Evolutionary conservation across 2,113 vertebrate genomes (phyloP), one percentile per base, ranked within the genome.

Genomic region (Phainopepla nitens): DNA sequence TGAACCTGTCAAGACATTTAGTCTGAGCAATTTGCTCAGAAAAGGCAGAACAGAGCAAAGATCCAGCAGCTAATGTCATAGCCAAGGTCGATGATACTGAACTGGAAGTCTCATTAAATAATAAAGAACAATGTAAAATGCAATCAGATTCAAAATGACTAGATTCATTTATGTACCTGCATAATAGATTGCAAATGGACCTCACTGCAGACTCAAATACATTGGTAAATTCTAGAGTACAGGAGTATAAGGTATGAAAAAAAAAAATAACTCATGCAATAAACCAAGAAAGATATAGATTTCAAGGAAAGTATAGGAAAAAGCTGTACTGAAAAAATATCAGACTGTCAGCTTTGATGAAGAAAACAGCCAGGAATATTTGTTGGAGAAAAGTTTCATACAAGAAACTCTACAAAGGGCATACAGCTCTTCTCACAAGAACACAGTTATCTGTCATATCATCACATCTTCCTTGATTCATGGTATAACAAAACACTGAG

Each of bases 71-170:
- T 90, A 83, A 71, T 76, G 25, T 90, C 93, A 60, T n/a, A 76
- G 54, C 78, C 71, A 72, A 69, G 36, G 62, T 56, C 76, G 21
- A 79, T 90, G 56, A 93, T 68, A 95, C 65, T 45, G 65, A 97
- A 96, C 62, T 90, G 62, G 73, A 89, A 93, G 87, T 77, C 54
- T 89, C 44, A 94, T 91, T 94, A 97, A 96, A 64, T 90, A 93
- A 93, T 89, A 94, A 95, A 88, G 44, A 53, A 96, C 70, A 88
- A 85, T 60, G 28, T 89, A 95, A 96, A 96, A 94, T 93, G 33
- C 81, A 91, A 95, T 95, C 68, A 94, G 60, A 82, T 95, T 95
- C 85, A 78, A 58, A 93, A 89, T 87, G 5, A 84, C 41, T 91
- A 35, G 27, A 89, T 58, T 82, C 6, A 82, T 95, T 94, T 94